A percentile compares a stretch with the other conserved stretches of the same genome.
These are phyloP conservation scores for Sebastes dallii DNA, from an alignment of 2,797 vertebrate genomes.

Conservation along the genomic window DNA sequence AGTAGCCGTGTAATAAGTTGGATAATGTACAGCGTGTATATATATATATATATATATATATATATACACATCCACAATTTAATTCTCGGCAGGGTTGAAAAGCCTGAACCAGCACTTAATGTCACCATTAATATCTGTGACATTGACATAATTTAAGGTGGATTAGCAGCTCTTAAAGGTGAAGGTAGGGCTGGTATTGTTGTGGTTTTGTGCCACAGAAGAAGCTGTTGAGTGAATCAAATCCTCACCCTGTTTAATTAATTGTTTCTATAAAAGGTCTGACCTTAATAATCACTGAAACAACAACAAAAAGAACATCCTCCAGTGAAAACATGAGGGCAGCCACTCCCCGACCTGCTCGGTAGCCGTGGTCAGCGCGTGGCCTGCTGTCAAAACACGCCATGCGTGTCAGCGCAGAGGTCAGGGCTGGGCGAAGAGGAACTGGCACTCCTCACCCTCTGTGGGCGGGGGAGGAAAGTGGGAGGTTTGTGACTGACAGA, in stretches of 20 bases:
- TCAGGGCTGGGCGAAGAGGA: constrained; percentile 70
- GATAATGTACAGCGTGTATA: no score
- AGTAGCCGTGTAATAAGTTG: no score
- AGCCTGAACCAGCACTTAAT: constrained; percentile 9
- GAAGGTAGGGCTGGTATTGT: neutral
- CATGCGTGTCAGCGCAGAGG: constrained; percentile 48
- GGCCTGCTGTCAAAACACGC: constrained; percentile 68
- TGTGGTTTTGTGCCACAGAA: neutral
- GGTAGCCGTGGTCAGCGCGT: constrained; percentile 50
- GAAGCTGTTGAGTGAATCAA: constrained; percentile 20
- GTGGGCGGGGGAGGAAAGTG: constrained; percentile 46
- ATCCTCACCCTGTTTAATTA: constrained; percentile 28
- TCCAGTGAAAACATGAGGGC: constrained; percentile 50
- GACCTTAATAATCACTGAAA: constrained; percentile 52
- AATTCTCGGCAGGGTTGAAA: constrained; percentile 4
- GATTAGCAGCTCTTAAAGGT: constrained; percentile 15
- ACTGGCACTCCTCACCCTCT: constrained; percentile 66
- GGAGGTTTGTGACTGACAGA: constrained; percentile 59
- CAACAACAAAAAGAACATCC: constrained; percentile 38
- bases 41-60: no score
- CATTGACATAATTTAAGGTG: constrained; percentile 7
- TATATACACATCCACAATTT: neutral
- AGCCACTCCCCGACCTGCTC: constrained; percentile 41
- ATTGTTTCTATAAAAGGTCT: constrained; percentile 15
- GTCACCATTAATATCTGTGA: constrained; percentile 31